phyloP scores from a whole-genome alignment of 2,888 invertebrate species.

The Anodontia alba region DNA sequence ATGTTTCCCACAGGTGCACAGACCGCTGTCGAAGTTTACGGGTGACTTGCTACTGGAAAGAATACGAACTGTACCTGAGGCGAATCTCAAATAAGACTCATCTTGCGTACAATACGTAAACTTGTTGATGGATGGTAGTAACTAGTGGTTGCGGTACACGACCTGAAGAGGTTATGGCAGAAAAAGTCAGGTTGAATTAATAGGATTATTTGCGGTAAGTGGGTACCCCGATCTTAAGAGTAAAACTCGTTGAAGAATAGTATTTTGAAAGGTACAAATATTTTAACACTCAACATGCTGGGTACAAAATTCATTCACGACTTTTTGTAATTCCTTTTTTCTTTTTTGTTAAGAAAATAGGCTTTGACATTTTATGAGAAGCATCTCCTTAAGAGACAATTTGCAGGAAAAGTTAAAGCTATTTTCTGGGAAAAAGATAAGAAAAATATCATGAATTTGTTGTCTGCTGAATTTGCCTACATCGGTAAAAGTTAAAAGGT shows the following conservation, averaged over 20 bases:
- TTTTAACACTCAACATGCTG: too few species aligned
- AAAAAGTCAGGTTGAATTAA: conserved; percentile 12
- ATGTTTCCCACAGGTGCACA: neutral
- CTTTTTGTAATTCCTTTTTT: too few species aligned
- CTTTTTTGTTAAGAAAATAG: too few species aligned
- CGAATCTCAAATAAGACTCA: conserved; percentile 3
- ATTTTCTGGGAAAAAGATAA: too few species aligned
- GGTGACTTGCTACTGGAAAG: conserved; percentile 12
- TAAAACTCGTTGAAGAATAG: neutral
- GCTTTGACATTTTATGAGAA: too few species aligned
- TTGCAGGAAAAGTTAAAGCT: too few species aligned
- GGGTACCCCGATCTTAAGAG: neutral
- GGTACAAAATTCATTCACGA: too few species aligned
- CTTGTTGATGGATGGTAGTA: neutral
- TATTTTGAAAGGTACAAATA: too few species aligned
- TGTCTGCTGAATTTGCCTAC: too few species aligned
- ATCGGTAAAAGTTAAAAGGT: too few species aligned
- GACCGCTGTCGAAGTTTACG: neutral
- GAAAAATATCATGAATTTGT: too few species aligned
- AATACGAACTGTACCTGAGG: conserved; percentile 15
- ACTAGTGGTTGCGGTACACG: neutral
- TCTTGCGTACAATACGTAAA: neutral
- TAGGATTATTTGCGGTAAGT: conserved; percentile 5
- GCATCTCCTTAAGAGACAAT: too few species aligned
- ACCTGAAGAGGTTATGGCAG: conserved; percentile 7